Base-by-base conservation (phyloP, 1,140 invertebrate genomes). In the Colletes gigas region DNA sequence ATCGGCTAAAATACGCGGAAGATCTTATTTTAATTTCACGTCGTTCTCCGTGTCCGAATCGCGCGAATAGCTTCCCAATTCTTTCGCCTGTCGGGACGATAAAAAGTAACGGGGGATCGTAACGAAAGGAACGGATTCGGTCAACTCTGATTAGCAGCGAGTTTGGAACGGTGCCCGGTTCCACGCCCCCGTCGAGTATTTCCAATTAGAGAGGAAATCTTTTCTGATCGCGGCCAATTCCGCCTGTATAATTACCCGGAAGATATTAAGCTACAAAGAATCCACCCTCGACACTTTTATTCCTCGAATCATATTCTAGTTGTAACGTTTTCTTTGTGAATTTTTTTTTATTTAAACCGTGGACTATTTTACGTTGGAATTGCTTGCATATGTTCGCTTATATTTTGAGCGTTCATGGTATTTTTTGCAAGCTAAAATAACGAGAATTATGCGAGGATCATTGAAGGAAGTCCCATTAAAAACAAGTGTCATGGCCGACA, bases 101-200 rank as follows among this genome's bases (percentile, higher is more conserved):
- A n/a, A 62, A 57, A 52, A 21, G 3, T 3, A 75, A 50, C 14
- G 69, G 14, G 17, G 59, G 41, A 63, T 60, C 21, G 60, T 70
- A 59, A 76, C 55, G 12, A 17, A 39, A 62, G 30, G 44, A 81
- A 55, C 4, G 44, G 17, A 72, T 71, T 81, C 72, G 67, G 77
- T 71, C 70, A 71, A 67, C 50, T 74, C 14, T 60, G 67, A 81
- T 84, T 72, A 76, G 50, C 62, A n/a, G n/a, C 44, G 67, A 71
- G 21, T 60, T 71, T 41, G 41, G 15, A 17, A 0, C 21, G 30
- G 4, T n/a, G 39, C 14, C 52, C 69, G 9, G 67, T 62, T 15
- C 10, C 54, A 3, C 19, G 15, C n/a, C 47, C n/a, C 15, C n/a
- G 12, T 19, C 55, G 3, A 44, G 65, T 54, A 52, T 54, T 59